Evolutionary conservation across 2,113 vertebrate species (phyloP), one percentile per base, ranked within the genome.

Genomic region (Microcebus jonahi): DNA sequence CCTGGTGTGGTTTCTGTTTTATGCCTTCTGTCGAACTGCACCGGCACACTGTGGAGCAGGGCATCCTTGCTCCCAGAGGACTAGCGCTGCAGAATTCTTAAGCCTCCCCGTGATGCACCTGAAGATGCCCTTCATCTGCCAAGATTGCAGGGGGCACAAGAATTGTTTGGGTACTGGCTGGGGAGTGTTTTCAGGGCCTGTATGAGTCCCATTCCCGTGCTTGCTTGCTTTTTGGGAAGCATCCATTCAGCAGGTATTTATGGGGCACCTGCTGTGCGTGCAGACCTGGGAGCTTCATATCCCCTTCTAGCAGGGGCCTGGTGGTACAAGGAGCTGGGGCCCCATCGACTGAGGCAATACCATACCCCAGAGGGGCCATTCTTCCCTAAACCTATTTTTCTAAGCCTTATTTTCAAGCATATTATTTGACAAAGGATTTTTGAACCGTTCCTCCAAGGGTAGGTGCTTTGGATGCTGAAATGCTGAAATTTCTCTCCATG

Each of bases 401-500:
- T 76, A 55, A 82, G 20, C 39, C 29, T 89, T 82, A 29, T 89
- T 91, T 93, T 65, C 50, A 82, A 53, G 76, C 6, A 45, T 10
- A 53, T 9, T 34, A 53, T 79, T 79, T 77, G 59, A 80, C 76
- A 90, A 50, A 76, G 31, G 59, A 88, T 88, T 68, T 94, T n/a
- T 68, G 2, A 89, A 45, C 45, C 39, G 31, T 84, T 93, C 29
- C 29, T 4, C 61, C 67, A 71, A 45, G 48, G 55, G 91, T n/a
- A 57, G 9, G 61, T 92, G 86, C 61, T 92, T 89, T 82, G 21
- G 17, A 77, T 68, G 57, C 71, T 79, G 3, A 86, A 57, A 77
- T 68, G 57, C 71, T 79, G 3, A 86, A 57, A 50, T 77, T n/a
- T 94, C 94, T 96, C 86, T 82, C 48, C 68, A 63, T 65, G 79